Conservation (phyloP, 2,888 invertebrate genomes). For the Agonopterix alstromeriana region DNA sequence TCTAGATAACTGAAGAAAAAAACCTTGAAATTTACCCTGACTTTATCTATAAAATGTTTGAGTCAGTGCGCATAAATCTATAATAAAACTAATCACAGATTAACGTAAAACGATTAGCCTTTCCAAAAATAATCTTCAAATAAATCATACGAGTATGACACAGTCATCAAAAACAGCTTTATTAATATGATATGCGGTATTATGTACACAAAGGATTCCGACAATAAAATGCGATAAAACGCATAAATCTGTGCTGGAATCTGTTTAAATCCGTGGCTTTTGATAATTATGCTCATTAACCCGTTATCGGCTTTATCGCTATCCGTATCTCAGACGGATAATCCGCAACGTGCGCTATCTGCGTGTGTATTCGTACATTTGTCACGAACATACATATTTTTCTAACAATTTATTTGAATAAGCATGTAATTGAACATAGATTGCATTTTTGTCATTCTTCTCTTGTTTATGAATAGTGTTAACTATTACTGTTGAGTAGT, state of each 20-base stretch:
- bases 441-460: no score
- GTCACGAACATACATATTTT: constrained; percentile 1
- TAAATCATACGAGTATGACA: neutral
- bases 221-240: constrained; percentile 41
- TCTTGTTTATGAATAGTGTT: no score
- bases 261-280: constrained; percentile 43
- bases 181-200: constrained; percentile 13
- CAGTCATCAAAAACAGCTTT: neutral
- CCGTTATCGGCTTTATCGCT: constrained; percentile 28
- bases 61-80: no score
- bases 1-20: no score
- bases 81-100: no score
- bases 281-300: constrained; percentile 42
- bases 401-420: no score
- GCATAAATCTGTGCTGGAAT: constrained; percentile 58
- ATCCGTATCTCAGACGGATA: constrained; percentile 33
- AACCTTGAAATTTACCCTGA: no score
- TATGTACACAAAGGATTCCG: constrained; percentile 42
- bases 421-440: no score
- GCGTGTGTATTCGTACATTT: neutral
- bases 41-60: no score
- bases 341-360: constrained; percentile 35
- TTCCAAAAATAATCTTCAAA: neutral
- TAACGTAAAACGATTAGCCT: no score
- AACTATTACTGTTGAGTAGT: no score